phyloP scores from a whole-genome alignment of 2,113 vertebrate genomes.

The Genyomyrus donnyi region DNA sequence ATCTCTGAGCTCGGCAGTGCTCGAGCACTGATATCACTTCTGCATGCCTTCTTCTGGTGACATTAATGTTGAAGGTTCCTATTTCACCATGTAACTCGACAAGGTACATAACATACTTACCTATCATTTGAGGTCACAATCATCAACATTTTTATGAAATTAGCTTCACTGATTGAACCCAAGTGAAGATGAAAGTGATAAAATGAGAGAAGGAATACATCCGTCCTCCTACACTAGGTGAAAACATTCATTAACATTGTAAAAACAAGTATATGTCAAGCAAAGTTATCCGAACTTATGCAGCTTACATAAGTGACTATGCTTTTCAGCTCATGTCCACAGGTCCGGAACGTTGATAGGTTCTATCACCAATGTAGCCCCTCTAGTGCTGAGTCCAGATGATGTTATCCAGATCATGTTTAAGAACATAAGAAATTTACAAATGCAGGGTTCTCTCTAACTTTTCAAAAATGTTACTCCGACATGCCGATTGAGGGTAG shows the following conservation, averaged over 20 bases:
- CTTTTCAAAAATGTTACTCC: background rate
- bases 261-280: background rate
- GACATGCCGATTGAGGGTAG: too few species aligned
- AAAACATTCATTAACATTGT: background rate
- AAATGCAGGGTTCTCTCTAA: background rate
- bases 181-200: background rate
- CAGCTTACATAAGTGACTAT: background rate
- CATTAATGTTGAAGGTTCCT: background rate
- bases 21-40: background rate
- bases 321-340: background rate
- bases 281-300: background rate
- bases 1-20: background rate
- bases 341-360: background rate
- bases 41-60: background rate
- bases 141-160: background rate
- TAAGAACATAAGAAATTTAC: too few species aligned
- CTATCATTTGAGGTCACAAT: background rate
- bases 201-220: background rate
- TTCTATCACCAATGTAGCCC: background rate
- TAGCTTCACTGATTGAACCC: background rate
- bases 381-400: background rate
- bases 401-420: background rate
- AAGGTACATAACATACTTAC: background rate
- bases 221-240: background rate
- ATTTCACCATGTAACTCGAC: background rate